These are phyloP conservation scores for Cyclopterus lumpus DNA, from an alignment of 2,797 vertebrate species.

Conservation along the genomic window DNA sequence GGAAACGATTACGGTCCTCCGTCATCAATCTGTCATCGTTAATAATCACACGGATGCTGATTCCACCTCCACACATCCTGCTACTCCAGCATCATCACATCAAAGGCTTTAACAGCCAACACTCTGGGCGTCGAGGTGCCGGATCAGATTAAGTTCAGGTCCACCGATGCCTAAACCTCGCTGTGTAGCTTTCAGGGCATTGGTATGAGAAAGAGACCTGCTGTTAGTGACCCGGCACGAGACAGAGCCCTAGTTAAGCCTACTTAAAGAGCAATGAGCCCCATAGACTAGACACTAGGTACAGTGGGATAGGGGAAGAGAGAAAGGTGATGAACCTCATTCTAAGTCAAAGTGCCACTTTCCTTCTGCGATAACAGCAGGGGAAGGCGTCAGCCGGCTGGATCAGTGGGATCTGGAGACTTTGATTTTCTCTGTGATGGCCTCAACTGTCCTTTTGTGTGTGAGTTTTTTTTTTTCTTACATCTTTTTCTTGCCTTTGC, in stretches of 20 bases:
- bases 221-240: slow-evolving; percentile 40
- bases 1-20: slow-evolving; percentile 50
- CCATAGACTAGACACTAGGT: slow-evolving; percentile 37
- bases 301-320: slow-evolving; percentile 31
- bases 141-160: slow-evolving; percentile 57
- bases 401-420: slow-evolving; percentile 59
- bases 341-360: slow-evolving; percentile 58
- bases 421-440: slow-evolving; percentile 53
- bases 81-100: slow-evolving; percentile 34
- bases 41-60: slow-evolving; percentile 45
- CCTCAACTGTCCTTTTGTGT: slow-evolving; percentile 16
- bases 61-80: slow-evolving; percentile 60
- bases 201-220: slow-evolving; percentile 23
- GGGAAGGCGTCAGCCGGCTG: slow-evolving; percentile 1
- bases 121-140: slow-evolving; percentile 13
- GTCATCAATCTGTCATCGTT: slow-evolving; percentile 53
- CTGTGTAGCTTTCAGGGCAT: slow-evolving; percentile 14
- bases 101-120: slow-evolving; percentile 16
- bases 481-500: slow-evolving; percentile 36
- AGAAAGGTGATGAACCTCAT: slow-evolving; percentile 55
- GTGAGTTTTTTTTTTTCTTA: neutral
- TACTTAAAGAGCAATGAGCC: slow-evolving; percentile 49
- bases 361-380: slow-evolving; percentile 39
- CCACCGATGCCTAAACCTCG: neutral
- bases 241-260: slow-evolving; percentile 9